Conservation (phyloP, 1,140 invertebrate genomes). For the Euwallacea fornicatus region DNA sequence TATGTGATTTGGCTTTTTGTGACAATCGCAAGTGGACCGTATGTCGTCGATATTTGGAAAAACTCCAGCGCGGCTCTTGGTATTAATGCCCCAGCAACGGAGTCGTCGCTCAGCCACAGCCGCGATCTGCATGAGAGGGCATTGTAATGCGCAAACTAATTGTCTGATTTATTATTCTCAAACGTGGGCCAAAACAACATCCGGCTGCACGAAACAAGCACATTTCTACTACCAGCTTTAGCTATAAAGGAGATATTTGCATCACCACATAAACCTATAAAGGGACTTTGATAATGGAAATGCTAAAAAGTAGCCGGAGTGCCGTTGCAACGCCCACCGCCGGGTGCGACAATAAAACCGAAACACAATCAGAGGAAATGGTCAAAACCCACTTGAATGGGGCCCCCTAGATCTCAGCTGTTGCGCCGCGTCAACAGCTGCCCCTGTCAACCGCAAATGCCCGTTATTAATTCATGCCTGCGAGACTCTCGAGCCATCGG, state of each 20-base stretch:
- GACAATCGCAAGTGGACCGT: no score
- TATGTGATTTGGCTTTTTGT: no score
- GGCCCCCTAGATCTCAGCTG: constrained; percentile 5
- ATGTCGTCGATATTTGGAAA: no score
- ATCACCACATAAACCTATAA: not conserved
- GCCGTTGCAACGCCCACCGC: constrained; percentile 18
- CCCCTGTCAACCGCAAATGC: not conserved
- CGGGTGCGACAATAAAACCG: constrained; percentile 10
- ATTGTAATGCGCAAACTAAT: constrained; percentile 1
- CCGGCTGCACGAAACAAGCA: not conserved
- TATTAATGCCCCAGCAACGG: no score
- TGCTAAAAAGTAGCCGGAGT: constrained; percentile 7
- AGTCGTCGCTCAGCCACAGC: no score
- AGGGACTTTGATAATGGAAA: not conserved
- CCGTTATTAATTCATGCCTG: no score
- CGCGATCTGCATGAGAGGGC: no score
- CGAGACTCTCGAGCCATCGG: no score
- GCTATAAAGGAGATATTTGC: not conserved
- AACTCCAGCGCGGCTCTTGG: no score
- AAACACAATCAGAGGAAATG: constrained; percentile 33
- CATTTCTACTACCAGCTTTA: not conserved
- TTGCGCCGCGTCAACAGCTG: constrained; percentile 2
- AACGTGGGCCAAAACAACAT: not conserved
- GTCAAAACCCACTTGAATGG: constrained; percentile 25
- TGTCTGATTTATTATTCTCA: not conserved